A percentile compares a stretch with the other conserved stretches of the same genome.
phyloP scores from a whole-genome alignment of 2,113 vertebrate species.

The Phalacrocorax pelagicus region DNA sequence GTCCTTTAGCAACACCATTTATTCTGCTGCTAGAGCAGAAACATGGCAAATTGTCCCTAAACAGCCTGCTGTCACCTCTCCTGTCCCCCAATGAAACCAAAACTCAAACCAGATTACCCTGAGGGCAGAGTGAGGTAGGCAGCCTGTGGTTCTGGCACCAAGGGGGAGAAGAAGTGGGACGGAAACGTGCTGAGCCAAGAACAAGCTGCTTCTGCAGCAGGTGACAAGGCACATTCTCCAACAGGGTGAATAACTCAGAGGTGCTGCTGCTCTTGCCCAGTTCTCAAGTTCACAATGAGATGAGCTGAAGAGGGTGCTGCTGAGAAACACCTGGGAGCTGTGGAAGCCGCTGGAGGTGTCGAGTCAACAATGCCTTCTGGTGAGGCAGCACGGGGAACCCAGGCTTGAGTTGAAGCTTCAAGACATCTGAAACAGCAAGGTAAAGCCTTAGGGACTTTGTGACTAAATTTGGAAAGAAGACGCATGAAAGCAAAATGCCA shows the following conservation, averaged over 20 bases:
- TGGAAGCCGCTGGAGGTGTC: background rate
- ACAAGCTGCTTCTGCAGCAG: background rate
- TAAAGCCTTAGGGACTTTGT: background rate
- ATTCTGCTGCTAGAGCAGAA: background rate
- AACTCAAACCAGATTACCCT: background rate
- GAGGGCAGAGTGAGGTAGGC: background rate
- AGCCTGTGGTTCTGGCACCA: background rate
- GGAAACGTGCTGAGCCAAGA: background rate
- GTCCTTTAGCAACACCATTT: background rate
- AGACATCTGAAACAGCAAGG: background rate
- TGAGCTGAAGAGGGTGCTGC: background rate
- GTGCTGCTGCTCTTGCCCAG: background rate
- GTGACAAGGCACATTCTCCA: accelerated
- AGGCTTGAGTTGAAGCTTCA: accelerated
- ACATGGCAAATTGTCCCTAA: background rate
- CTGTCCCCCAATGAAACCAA: background rate
- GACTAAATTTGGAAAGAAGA: background rate
- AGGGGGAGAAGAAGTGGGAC: background rate
- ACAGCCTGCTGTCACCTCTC: background rate
- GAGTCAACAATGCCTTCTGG: background rate
- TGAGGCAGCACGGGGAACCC: background rate
- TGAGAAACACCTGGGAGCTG: background rate
- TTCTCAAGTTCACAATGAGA: background rate
- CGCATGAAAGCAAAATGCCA: background rate
- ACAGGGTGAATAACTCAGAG: too few relatives aligned